Conservation (phyloP, 2,888 invertebrate genomes). For the Choreutis nemorana region DNA sequence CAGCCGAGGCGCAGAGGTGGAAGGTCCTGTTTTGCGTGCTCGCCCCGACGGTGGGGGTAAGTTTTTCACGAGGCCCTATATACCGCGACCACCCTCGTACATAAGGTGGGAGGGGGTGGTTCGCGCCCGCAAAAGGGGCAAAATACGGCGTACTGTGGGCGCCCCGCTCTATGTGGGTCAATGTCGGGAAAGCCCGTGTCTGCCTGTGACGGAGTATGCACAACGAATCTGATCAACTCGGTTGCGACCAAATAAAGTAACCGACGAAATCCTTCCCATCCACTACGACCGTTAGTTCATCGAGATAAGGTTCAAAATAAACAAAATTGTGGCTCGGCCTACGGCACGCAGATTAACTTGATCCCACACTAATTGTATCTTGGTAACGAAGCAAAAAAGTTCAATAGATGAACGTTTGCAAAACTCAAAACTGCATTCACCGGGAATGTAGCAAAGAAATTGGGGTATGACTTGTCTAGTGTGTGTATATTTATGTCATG, state of each 20-base stretch:
- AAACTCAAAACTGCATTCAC: too few relatives aligned
- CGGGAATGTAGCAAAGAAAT: too few relatives aligned
- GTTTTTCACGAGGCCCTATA: conserved; percentile 67
- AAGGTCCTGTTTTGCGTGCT: conserved; percentile 65
- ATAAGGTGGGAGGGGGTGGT: conserved; percentile 61
- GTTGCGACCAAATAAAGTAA: conserved; percentile 53
- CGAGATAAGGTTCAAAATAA: conserved; percentile 28
- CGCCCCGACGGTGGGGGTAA: conserved; percentile 56
- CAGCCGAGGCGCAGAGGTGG: conserved; percentile 50
- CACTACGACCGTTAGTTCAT: conserved; percentile 23
- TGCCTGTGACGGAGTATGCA: conserved; percentile 65
- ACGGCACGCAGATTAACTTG: too few relatives aligned
- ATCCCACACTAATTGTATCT: too few relatives aligned
- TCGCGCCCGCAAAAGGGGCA: conserved; percentile 68
- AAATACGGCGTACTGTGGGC: conserved; percentile 67
- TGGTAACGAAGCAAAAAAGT: too few relatives aligned
- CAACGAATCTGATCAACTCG: conserved; percentile 66
- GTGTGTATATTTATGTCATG: too few relatives aligned
- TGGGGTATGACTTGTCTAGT: too few relatives aligned
- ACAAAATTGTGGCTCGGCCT: background rate
- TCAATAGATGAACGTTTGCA: too few relatives aligned
- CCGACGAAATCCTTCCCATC: conserved; percentile 23
- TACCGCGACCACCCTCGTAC: conserved; percentile 65
- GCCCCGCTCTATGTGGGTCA: conserved; percentile 67
- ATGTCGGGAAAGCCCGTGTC: conserved; percentile 69